Evolutionary conservation across 2,888 invertebrate species (phyloP), one percentile per base, ranked within the genome.

Genomic region (Chymomyza procnemis): DNA sequence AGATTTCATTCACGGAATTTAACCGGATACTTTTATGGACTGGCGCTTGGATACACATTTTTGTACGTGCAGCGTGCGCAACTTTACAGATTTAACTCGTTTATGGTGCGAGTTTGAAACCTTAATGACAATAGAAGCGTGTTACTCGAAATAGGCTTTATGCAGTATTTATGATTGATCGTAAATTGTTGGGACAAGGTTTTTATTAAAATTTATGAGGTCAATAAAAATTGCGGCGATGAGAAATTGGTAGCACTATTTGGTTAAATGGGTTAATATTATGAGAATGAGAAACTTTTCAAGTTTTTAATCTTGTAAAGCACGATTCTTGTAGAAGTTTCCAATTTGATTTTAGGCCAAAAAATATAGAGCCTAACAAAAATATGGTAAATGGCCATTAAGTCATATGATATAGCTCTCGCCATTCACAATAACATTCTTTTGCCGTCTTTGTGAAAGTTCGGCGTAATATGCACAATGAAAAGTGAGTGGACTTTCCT

Each of bases 1-100:
- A 83, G 50, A 72, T 70, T 65, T 55, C 16, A 30, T 83, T 83
- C 83, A 69, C 30, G 67, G 83, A 83, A 83, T 69, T 66, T 60
- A 4, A 16, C 3, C 12, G 55, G 21, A 3, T 52, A 18, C 58
- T 60, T 63, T 63, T 46, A 19, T 12, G 26, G 21, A 26, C 16
- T 48, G 64, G 64, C 64, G 58, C 57, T 56, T 54, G 26, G 52
- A 16, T 30, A 47, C 22, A 14, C 5, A 46, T 22, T 52, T 50
- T 14, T 55, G 58, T 47, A 58, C 64, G 64, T 64, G 64, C 46
- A 8, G n/a, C n/a, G 21, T 8, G 50, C 50, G 3, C 50, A 41
- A 52, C 18, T 30, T 16, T 21, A 26, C 26, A 12, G 76, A 76
- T 76, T 76, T 76, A 71, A 71, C 68, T 54, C 67, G 61, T 76